Base-by-base conservation (phyloP, 2,888 invertebrate genomes). In the Lasioglossum pauxillum region DNA sequence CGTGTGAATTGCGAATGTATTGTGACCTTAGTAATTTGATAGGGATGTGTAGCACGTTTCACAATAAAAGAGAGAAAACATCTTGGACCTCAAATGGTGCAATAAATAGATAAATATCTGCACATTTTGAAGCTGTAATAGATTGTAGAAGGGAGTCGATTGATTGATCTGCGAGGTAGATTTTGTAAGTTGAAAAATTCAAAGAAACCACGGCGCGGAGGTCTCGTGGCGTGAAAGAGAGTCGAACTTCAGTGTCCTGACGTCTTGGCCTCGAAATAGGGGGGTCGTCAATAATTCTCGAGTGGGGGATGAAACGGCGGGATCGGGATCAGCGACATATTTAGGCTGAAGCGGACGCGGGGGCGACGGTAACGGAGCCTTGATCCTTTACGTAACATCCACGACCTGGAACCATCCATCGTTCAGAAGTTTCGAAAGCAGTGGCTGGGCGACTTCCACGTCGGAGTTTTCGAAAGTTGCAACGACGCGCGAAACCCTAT, bases 391-490 rank as follows among this genome's bases (percentile, higher is more conserved):
- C 85, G 89, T 88, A 90, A 85, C 83, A 85, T 88, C 75, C 75
- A 77, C 83, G 85, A 87, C 86, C 86, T 71, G 84, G 80, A 87
- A 87, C 83, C 87, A 92, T 89, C 90, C 86, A 90, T 91, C 92
- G 90, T 89, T 90, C 86, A 86, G 86, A 91, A 91, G 89, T 92
- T 91, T 88, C 78, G 83, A 81, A 71, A 85, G 83, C 82, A 82
- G 75, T 74, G 86, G 85, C 87, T 86, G 82, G 86, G 80, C 84
- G 87, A 91, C 89, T 90, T 90, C 83, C 84, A 79, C n/a, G 69
- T 57, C 75, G 80, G 85, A 91, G 90, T 91, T 92, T 89, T 82
- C 80, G 82, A 91, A 88, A 90, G 86, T 92, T 90, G 80, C 82
- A 89, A 80, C 83, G 80, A 89, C 85, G 89, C 88, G 87, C 85